Conservation (phyloP, 2,888 invertebrate species). For the Tineola bisselliella region DNA sequence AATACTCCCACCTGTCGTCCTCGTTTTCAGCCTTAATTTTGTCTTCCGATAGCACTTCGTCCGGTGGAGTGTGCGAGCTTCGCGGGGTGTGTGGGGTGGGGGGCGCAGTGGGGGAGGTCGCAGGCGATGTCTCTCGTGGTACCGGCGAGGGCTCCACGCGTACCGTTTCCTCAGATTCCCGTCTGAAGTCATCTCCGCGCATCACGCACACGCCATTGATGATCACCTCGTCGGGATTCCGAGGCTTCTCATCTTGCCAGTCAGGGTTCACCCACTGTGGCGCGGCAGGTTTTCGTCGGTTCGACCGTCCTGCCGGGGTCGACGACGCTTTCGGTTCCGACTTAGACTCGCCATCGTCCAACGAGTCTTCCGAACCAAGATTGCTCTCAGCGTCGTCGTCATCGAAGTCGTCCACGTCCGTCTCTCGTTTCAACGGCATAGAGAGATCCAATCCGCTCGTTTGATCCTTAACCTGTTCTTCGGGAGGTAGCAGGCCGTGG, state of each 20-base stretch:
- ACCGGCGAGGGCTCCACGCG: conserved; percentile 81
- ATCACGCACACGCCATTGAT: conserved; percentile 95
- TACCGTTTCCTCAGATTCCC: conserved; percentile 75
- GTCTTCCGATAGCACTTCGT: conserved; percentile 52
- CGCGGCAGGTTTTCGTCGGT: conserved; percentile 91
- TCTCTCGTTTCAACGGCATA: conserved; percentile 84
- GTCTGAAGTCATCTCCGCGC: conserved; percentile 80
- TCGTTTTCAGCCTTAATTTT: conserved; percentile 69
- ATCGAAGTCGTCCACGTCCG: conserved; percentile 80
- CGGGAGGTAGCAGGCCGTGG: conserved; percentile 71
- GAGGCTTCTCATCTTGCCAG: conserved; percentile 78
- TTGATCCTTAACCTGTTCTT: conserved; percentile 77
- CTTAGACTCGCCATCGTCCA: conserved; percentile 68
- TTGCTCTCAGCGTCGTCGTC: conserved; percentile 83
- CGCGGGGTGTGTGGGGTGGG: conserved; percentile 27
- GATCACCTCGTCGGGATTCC: conserved; percentile 79
- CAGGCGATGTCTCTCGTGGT: conserved; percentile 54
- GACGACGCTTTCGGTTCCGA: conserved; percentile 66
- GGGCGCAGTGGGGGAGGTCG: conserved; percentile 26
- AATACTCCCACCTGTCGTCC: conserved; percentile 73
- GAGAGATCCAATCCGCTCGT: conserved; percentile 89
- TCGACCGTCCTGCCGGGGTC: conserved; percentile 56
- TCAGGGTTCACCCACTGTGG: conserved; percentile 98
- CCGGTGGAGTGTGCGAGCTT: conserved; percentile 26
- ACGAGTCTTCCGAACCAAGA: conserved; percentile 74